Evolutionary conservation across 2,113 vertebrate species (phyloP), one percentile per base, ranked within the genome.

Genomic region (Serilophus lunatus): DNA sequence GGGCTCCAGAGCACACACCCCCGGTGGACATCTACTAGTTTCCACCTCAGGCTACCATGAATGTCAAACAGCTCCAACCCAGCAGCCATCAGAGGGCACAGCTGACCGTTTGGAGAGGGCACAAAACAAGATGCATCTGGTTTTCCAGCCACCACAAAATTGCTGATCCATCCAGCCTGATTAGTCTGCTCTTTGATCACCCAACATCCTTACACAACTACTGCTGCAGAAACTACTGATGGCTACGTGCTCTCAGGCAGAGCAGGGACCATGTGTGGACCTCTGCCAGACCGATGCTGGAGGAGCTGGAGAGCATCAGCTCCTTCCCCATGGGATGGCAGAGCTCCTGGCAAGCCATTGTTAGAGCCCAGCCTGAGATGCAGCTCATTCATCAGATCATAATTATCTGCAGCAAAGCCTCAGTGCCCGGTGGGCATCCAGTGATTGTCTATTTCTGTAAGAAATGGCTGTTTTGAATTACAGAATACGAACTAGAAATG

Each of bases 361-460:
- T 92, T 45, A 29, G 53, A 86, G 86, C 61, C 91, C 85, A 57
- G 92, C 57, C 60, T 0, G 3, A 78, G 77, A 81, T 25, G 56
- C 72, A 84, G 89, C 65, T 93, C 92, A 89, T 91, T 92, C 91
- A 87, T 82, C 91, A 86, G 83, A 84, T 69, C 60, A 45, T 84
- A 95, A 95, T 93, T 89, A 86, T 93, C 86, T 84, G 70, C 83
- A 92, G 94, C 78, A 95, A 86, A 91, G 86, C 64, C 87, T 91
- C 2, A 0, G 81, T 91, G 94, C 77, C 91, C 91, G 89, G 93
- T 91, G 94, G 95, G 89, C 91, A 95, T 93, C 86, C 95, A 95
- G 81, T 44, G 65, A 95, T 91, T 96, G 93, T 85, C 89, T 96
- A 81, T 92, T 92, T 93, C 89, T 91, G 91, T 82, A 89, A 89